These are phyloP conservation scores for Chiroxiphia lanceolata DNA, from an alignment of 2,797 vertebrate species.

Conservation along the genomic window DNA sequence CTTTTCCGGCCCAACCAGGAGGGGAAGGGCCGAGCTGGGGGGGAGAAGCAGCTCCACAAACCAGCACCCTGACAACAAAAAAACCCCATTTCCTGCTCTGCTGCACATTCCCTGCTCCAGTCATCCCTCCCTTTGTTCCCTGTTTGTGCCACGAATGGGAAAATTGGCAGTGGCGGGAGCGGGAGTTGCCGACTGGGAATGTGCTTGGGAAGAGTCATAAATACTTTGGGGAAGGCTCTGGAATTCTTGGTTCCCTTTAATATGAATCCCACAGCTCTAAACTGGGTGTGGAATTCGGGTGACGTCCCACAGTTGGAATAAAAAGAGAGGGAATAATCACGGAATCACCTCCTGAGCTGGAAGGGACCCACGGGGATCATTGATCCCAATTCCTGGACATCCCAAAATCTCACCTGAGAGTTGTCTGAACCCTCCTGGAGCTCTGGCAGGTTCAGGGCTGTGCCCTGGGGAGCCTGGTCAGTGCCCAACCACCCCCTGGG, in stretches of 20 bases:
- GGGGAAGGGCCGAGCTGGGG: background rate
- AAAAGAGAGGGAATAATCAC: background rate
- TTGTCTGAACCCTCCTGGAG: background rate
- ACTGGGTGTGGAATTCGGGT: background rate
- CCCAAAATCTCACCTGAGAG: background rate
- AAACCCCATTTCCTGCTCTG: background rate
- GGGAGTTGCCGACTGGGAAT: background rate
- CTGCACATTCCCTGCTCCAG: background rate
- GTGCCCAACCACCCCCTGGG: background rate
- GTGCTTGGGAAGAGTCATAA: background rate
- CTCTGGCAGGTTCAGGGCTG: background rate
- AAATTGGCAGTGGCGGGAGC: background rate
- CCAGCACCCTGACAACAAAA: background rate
- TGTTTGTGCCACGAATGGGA: background rate
- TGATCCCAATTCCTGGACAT: fast-evolving
- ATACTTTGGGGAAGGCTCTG: background rate
- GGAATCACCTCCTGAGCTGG: background rate
- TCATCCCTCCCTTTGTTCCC: background rate
- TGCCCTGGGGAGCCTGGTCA: background rate
- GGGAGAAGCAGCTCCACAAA: background rate
- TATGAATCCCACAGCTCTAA: fast-evolving
- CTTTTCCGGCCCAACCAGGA: background rate
- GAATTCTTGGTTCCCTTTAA: background rate
- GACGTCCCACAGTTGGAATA: background rate
- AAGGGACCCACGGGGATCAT: background rate